These are phyloP conservation scores for Cylindroiulus punctatus DNA, from an alignment of 2,888 invertebrate species.

Conservation along the genomic window DNA sequence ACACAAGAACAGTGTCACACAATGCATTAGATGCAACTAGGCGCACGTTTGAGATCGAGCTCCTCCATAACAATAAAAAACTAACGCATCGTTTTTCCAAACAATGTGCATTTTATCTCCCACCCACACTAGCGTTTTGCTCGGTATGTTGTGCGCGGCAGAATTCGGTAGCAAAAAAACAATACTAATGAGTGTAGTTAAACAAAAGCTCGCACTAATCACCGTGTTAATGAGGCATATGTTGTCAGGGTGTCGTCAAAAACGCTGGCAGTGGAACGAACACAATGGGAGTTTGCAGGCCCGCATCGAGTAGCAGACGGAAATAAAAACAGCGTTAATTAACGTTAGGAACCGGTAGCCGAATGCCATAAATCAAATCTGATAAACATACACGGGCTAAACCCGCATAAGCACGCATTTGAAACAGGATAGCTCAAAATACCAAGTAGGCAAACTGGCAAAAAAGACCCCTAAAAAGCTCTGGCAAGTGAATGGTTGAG, in stretches of 20 bases:
- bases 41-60: no score
- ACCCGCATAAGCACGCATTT: background rate
- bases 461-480: no score
- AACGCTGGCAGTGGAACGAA: background rate
- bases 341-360: background rate
- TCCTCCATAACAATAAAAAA: no score
- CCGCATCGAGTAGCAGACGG: background rate
- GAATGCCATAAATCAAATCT: background rate
- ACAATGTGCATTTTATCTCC: no score
- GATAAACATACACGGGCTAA: background rate
- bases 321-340: background rate
- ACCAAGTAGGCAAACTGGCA: background rate
- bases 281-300: background rate
- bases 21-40: no score
- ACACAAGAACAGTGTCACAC: no score
- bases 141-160: background rate
- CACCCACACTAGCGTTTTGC: no score
- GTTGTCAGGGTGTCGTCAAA: background rate
- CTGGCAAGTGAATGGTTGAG: no score
- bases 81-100: no score
- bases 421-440: background rate
- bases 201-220: background rate
- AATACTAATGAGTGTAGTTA: background rate
- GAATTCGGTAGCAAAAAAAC: background rate
- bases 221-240: background rate